Evolutionary conservation across 2,797 vertebrate genomes (phyloP).

Genomic region (Poeciliopsis presidionis): DNA sequence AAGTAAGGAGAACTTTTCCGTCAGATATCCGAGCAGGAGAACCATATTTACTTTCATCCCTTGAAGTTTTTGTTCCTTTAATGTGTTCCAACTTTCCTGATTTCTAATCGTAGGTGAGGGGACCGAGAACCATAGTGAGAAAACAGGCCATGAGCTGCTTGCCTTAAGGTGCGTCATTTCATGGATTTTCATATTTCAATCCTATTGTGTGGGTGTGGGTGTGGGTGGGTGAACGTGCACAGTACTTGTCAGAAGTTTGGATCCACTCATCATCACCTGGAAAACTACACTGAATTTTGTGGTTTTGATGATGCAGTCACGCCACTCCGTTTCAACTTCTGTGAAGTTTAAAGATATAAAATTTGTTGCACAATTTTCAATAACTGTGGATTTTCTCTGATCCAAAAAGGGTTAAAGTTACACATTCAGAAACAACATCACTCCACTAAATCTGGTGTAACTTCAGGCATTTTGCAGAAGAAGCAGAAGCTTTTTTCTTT

Average conservation of each 20-base stretch:
- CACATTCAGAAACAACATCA: background rate
- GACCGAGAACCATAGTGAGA: constrained; percentile 81
- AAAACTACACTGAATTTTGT: background rate
- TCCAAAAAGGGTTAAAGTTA: background rate
- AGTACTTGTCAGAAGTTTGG: background rate
- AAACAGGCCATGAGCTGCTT: constrained; percentile 84
- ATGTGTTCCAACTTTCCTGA: background rate
- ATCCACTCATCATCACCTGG: background rate
- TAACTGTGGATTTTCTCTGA: background rate
- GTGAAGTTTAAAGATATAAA: background rate
- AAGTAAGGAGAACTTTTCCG: constrained; percentile 74
- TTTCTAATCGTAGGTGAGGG: constrained; percentile 80
- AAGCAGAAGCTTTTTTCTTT: background rate
- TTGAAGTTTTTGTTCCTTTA: too few species aligned
- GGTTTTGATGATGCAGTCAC: background rate
- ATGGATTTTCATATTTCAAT: background rate
- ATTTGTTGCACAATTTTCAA: background rate
- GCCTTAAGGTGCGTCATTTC: constrained; percentile 83
- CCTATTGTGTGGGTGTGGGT: too few species aligned
- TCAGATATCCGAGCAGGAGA: background rate
- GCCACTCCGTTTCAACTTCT: background rate
- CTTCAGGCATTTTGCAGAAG: background rate
- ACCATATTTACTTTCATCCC: background rate
- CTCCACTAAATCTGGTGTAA: background rate
- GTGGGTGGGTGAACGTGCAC: background rate